A percentile compares a stretch with the other conserved stretches of the same genome.
Conservation (phyloP, 2,888 invertebrate genomes). For the Lasioglossum zephyrum region DNA sequence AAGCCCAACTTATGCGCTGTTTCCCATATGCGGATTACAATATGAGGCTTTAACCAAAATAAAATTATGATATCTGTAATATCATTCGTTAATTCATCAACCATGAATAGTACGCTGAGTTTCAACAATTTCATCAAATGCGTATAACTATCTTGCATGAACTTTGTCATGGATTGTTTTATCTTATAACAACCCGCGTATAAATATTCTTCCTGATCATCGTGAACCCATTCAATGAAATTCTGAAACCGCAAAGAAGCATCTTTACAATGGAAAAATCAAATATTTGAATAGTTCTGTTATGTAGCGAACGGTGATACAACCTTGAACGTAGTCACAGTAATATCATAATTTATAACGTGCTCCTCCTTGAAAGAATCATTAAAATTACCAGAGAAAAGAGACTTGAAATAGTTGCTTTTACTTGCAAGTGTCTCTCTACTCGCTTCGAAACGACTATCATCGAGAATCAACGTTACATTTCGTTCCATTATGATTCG, state of each 20-base stretch:
- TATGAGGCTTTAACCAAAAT: constrained; percentile 69
- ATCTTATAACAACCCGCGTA: constrained; percentile 48
- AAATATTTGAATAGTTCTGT: neutral
- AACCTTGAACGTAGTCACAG: constrained; percentile 72
- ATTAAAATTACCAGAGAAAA: constrained; percentile 74
- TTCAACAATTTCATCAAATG: constrained; percentile 74
- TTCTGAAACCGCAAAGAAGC: constrained; percentile 65
- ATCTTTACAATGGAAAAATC: neutral
- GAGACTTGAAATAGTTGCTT: constrained; percentile 75
- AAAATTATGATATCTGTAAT: constrained; percentile 71
- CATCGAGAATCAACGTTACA: constrained; percentile 64
- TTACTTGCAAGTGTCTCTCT: constrained; percentile 70
- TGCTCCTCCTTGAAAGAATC: constrained; percentile 73
- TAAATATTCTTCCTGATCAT: constrained; percentile 50
- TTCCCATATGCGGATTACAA: constrained; percentile 73
- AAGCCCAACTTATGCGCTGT: constrained; percentile 72
- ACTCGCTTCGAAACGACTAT: constrained; percentile 63
- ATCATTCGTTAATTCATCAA: constrained; percentile 72
- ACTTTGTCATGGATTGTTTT: constrained; percentile 69
- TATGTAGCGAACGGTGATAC: neutral
- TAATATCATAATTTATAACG: constrained; percentile 75
- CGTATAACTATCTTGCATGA: constrained; percentile 53
- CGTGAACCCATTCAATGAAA: constrained; percentile 76
- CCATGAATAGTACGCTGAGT: constrained; percentile 73
- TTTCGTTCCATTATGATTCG: constrained; percentile 16